Percentiles rank a stretch among this genome's conserved stretches.
Evolutionary conservation across 2,888 invertebrate genomes (phyloP).

Genomic region (Empis stercorea): DNA sequence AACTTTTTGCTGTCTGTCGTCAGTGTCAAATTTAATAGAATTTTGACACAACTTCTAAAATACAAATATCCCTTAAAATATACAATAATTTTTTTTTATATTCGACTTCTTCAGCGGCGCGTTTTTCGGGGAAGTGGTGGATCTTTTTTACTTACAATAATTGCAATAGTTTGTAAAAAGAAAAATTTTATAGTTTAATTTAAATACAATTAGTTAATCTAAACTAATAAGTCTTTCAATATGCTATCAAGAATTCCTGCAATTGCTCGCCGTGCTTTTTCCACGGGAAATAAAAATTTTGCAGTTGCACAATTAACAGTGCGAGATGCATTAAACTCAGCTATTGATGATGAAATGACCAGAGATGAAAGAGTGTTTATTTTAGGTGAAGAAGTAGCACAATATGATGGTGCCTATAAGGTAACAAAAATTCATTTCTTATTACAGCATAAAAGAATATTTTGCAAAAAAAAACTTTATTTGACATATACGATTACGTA

Average conservation of each 20-base stretch:
- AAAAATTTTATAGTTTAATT: too few relatives aligned
- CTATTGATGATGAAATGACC: slow-evolving; percentile 94
- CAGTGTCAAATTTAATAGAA: too few relatives aligned
- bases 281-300: slow-evolving; percentile 35
- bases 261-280: slow-evolving; percentile 39
- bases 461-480: slow-evolving; percentile 4
- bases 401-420: slow-evolving; percentile 97
- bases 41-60: too few relatives aligned
- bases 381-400: slow-evolving; percentile 96
- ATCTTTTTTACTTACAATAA: too few relatives aligned
- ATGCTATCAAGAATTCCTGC: slow-evolving; percentile 28
- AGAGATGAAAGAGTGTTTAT: slow-evolving; percentile 83
- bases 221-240: not conserved
- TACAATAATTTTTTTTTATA: too few relatives aligned
- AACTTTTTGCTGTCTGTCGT: too few relatives aligned
- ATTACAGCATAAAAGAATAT: slow-evolving; percentile 8
- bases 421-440: slow-evolving; percentile 40
- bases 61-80: too few relatives aligned
- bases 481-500: slow-evolving; percentile 13
- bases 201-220: too few relatives aligned
- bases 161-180: too few relatives aligned
- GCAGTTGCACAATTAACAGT: slow-evolving; percentile 65
- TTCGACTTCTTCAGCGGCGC: too few relatives aligned
- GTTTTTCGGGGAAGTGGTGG: too few relatives aligned
- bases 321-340: slow-evolving; percentile 91